Percentiles rank a stretch among this genome's conserved stretches.
Conservation (phyloP, 2,113 vertebrate genomes). For the Ammodytes marinus region DNA sequence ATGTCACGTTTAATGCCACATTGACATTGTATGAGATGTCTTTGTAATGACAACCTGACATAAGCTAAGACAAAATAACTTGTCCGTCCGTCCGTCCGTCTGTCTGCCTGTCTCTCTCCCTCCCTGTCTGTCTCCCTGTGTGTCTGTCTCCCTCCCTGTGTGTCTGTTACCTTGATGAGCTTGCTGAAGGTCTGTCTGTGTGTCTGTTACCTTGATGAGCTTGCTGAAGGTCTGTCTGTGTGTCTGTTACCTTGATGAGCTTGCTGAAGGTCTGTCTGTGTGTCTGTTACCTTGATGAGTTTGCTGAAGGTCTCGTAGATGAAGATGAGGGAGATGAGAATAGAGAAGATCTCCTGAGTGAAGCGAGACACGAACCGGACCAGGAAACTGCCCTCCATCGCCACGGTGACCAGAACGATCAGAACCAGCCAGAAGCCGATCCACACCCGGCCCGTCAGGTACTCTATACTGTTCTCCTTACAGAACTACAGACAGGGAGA, state of each 20-base stretch:
- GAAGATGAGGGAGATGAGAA: conserved; percentile 96
- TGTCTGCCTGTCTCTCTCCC: too few species aligned
- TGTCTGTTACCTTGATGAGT: conserved; percentile 86
- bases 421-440: conserved; percentile 95
- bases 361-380: conserved; percentile 95
- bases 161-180: conserved; percentile 86
- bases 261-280: too few species aligned
- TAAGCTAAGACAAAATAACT: too few species aligned
- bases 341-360: conserved; percentile 95
- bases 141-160: too few species aligned
- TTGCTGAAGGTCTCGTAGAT: conserved; percentile 96
- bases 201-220: conserved; percentile 86
- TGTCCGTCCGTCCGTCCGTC: too few species aligned
- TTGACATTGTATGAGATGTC: too few species aligned
- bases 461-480: conserved; percentile 87
- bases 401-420: conserved; percentile 92
- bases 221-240: conserved; percentile 95
- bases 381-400: conserved; percentile 94
- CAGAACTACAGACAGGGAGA: conserved; percentile 88
- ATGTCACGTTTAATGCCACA: too few species aligned
- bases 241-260: conserved; percentile 64
- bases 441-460: conserved; percentile 95
- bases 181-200: conserved; percentile 67
- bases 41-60: too few species aligned
- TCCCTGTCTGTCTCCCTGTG: too few species aligned